Conservation (phyloP, 35 echinoderm and acorn worm genomes). For the Ophiothrix spiculata region DNA sequence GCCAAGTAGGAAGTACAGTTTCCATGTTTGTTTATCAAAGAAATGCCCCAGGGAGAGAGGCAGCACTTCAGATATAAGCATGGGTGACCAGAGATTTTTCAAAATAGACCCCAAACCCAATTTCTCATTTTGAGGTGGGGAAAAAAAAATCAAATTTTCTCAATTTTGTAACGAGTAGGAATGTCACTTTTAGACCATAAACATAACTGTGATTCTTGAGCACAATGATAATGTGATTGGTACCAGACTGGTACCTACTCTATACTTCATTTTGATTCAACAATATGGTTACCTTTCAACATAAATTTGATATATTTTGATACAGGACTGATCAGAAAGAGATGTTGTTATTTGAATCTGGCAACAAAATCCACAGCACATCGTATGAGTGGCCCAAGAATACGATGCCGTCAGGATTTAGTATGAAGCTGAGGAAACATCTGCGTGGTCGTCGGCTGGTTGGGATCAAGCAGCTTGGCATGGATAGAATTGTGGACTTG, state of each 20-base stretch:
- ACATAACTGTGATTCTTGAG: not conserved
- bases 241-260: too few species aligned
- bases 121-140: too few species aligned
- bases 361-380: slow-evolving; percentile 74
- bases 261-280: too few species aligned
- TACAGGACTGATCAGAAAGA: slow-evolving; percentile 80
- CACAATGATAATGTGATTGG: not conserved
- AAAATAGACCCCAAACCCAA: too few species aligned
- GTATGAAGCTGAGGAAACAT: slow-evolving; percentile 95
- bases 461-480: slow-evolving; percentile 80
- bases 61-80: too few species aligned
- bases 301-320: slow-evolving; percentile 11
- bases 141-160: too few species aligned
- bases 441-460: slow-evolving; percentile 61
- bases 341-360: slow-evolving; percentile 83
- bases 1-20: too few species aligned
- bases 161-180: too few species aligned
- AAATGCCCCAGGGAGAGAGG: too few species aligned
- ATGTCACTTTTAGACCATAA: not conserved
- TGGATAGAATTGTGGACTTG: slow-evolving; percentile 84
- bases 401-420: slow-evolving; percentile 92
- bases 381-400: slow-evolving; percentile 97
- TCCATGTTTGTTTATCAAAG: too few species aligned
- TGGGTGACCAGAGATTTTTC: too few species aligned
- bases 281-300: too few species aligned